phyloP scores from a whole-genome alignment of 2,888 invertebrate genomes.

The Epistrophe eligans region DNA sequence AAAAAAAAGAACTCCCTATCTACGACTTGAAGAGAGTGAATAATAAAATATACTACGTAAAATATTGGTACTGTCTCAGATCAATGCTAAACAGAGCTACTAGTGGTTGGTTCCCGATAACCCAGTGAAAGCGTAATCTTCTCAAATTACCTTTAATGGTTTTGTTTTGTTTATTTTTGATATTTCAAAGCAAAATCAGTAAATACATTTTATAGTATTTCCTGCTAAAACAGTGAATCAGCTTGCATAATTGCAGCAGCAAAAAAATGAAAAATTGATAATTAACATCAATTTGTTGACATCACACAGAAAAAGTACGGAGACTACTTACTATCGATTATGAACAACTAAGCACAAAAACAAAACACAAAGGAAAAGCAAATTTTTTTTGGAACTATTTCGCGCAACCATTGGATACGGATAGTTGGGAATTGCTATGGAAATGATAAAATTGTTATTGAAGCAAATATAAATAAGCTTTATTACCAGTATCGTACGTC shows the following conservation, averaged over 20 bases:
- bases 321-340: constrained; percentile 26
- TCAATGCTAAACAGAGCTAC: constrained; percentile 13
- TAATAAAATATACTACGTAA: not conserved
- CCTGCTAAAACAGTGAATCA: constrained; percentile 25
- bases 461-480: not conserved
- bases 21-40: not conserved
- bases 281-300: constrained; percentile 53
- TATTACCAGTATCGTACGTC: constrained; percentile 59
- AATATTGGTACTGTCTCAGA: not conserved
- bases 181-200: not conserved
- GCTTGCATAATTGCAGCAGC: constrained; percentile 29
- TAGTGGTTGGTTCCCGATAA: constrained; percentile 9
- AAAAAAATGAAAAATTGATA: not conserved
- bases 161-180: constrained; percentile 20
- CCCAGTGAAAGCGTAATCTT: constrained; percentile 54
- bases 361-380: constrained; percentile 28
- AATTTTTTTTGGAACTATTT: constrained; percentile 1
- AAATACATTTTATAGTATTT: constrained; percentile 1
- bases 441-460: not conserved
- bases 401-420: not conserved
- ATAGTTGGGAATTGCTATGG: not conserved
- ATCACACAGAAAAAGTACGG: constrained; percentile 46
- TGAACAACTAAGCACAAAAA: constrained; percentile 28
- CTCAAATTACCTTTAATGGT: not conserved
- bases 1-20: not conserved